These are phyloP conservation scores for Gila robusta DNA, from an alignment of 2,797 vertebrate species.

Conservation along the genomic window DNA sequence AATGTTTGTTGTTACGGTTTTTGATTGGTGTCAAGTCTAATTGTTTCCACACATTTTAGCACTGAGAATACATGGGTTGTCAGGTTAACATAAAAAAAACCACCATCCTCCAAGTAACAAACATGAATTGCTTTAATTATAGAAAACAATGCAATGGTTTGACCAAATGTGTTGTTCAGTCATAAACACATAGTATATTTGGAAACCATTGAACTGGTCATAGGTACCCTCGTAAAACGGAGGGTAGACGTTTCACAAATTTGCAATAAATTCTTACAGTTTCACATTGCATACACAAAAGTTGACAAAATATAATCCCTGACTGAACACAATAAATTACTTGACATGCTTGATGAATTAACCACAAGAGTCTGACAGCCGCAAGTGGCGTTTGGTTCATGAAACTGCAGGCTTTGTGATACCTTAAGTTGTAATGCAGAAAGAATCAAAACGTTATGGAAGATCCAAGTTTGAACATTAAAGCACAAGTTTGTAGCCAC, in stretches of 20 bases:
- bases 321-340: conserved; percentile 63
- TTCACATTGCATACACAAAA: conserved; percentile 54
- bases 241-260: conserved; percentile 69
- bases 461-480: background rate
- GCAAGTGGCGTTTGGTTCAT: background rate
- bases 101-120: background rate
- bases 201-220: conserved; percentile 54
- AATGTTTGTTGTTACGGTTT: background rate
- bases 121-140: conserved; percentile 54
- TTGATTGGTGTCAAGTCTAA: background rate
- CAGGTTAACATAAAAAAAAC: background rate
- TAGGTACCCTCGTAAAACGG: conserved; percentile 70
- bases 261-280: conserved; percentile 34
- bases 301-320: conserved; percentile 58
- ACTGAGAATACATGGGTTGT: background rate
- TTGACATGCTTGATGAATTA: conserved; percentile 42
- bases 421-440: background rate
- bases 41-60: background rate
- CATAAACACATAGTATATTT: conserved; percentile 60
- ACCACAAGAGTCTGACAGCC: background rate
- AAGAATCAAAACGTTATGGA: background rate
- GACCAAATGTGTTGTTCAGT: conserved; percentile 62
- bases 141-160: conserved; percentile 53
- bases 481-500: background rate
- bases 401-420: background rate